Conservation (phyloP, 2,113 vertebrate species). For the Beaufortia kweichowensis region DNA sequence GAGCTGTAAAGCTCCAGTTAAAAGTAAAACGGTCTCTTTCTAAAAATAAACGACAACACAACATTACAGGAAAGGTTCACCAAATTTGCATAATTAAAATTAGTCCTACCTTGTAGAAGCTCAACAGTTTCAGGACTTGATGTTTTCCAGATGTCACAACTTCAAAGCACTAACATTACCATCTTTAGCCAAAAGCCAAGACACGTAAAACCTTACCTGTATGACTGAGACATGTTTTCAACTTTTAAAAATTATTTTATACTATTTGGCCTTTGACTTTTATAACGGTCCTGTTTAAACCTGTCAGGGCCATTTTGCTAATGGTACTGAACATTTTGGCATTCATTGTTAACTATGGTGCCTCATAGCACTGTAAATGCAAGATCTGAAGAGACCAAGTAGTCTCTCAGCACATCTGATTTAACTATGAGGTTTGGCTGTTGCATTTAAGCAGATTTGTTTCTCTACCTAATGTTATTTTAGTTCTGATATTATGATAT, state of each 20-base stretch:
- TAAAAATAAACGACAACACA: constrained; percentile 1
- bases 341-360: neutral
- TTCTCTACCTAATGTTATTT: constrained; percentile 15
- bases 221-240: constrained; percentile 18
- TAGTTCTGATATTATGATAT: constrained; percentile 20
- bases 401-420: constrained; percentile 30
- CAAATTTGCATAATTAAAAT: constrained; percentile 30
- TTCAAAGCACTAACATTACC: constrained; percentile 19
- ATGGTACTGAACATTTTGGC: neutral
- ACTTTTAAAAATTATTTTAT: constrained; percentile 18
- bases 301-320: constrained; percentile 13
- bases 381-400: constrained; percentile 28
- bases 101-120: constrained; percentile 13
- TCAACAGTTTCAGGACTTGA: constrained; percentile 9
- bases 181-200: constrained; percentile 16
- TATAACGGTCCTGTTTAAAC: constrained; percentile 1
- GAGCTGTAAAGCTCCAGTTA: neutral
- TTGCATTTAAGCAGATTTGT: constrained; percentile 30
- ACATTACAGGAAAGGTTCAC: constrained; percentile 4
- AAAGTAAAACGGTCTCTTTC: constrained; percentile 41
- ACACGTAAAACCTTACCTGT: neutral
- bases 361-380: constrained; percentile 19
- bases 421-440: constrained; percentile 28
- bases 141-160: constrained; percentile 35
- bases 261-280: constrained; percentile 10